Base-by-base conservation (phyloP, 2,797 vertebrate genomes). In the Anas capensis region DNA sequence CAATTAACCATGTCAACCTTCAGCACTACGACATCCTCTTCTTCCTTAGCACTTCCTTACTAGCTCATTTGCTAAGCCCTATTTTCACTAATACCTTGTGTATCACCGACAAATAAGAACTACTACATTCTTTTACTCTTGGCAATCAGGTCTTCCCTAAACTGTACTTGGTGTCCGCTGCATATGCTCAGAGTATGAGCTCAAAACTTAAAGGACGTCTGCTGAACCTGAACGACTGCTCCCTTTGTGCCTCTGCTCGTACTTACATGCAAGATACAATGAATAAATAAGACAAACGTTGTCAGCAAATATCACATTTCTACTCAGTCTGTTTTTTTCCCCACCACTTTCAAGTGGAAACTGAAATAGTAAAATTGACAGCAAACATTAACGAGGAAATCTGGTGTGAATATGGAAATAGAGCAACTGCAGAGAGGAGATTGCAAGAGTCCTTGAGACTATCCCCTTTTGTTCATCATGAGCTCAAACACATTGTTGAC, bases 181-280 rank as follows among this genome's bases (percentile, higher is more conserved):
- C 18, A 5, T 4, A 27, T 0, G 0, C 42, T 33, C 57, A 7
- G 66, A 34, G 62, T 15, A 73, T 6, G 20, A 75, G 80, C 51
- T 85, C 64, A 27, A 48, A 17, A 23, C 79, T 5, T 0, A 18
- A 83, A 38, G 0, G 2, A 54, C 4, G 6, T 16, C 73, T 69
- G 79, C 71, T n/a, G 56, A 68, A 72, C 71, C 34, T 1, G 5
- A 78, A 8, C 0, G 1, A 62, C 29, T 8, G 1, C 31, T 56
- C 6, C 33, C 56, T 12, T 8, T 20, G 33, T 4, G 29, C 15
- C 61, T 78, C 44, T 16, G 14, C 49, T 6, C 5, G 2, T 1
- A 24, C 0, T 0, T 2, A 17, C 9, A 9, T 0, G 0, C 0
- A 0, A 82, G 38, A 44, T 5, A 20, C 0, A 61, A 79, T 4